A percentile compares a stretch with the other conserved stretches of the same genome.
Evolutionary conservation across 2,888 invertebrate genomes (phyloP).

Genomic region (Lycaena phlaeas): DNA sequence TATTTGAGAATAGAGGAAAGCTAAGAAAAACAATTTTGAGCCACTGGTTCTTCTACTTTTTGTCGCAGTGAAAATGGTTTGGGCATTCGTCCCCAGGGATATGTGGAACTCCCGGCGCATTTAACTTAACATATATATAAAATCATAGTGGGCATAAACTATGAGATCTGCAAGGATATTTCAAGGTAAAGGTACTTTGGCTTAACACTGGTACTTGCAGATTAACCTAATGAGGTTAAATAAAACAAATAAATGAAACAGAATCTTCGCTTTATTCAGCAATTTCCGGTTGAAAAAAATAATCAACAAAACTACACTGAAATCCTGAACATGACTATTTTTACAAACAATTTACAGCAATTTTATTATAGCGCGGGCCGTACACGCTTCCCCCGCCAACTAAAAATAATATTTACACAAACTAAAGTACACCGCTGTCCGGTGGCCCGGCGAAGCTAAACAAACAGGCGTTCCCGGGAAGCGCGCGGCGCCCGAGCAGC

Average conservation of each 20-base stretch:
- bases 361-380: slow-evolving; percentile 31
- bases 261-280: slow-evolving; percentile 70
- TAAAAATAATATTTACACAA: slow-evolving; percentile 53
- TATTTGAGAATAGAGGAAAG: too few species aligned
- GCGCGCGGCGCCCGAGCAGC: slow-evolving; percentile 33
- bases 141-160: too few species aligned
- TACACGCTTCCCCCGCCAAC: slow-evolving; percentile 32
- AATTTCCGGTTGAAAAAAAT: slow-evolving; percentile 65
- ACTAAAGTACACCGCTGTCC: slow-evolving; percentile 24
- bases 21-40: too few species aligned
- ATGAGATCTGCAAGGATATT: too few species aligned
- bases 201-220: too few species aligned
- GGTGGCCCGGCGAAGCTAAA: not conserved
- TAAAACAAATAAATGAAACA: slow-evolving; percentile 56
- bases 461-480: slow-evolving; percentile 13
- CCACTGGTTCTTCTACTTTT: too few species aligned
- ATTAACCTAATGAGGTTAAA: slow-evolving; percentile 25
- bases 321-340: slow-evolving; percentile 67
- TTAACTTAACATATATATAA: too few species aligned
- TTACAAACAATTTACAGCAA: slow-evolving; percentile 69
- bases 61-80: too few species aligned
- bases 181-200: too few species aligned
- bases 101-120: too few species aligned
- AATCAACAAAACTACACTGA: slow-evolving; percentile 68
- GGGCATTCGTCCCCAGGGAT: too few species aligned